Evolutionary conservation across 2,113 vertebrate species (phyloP).

Genomic region (Oostethus manadensis): DNA sequence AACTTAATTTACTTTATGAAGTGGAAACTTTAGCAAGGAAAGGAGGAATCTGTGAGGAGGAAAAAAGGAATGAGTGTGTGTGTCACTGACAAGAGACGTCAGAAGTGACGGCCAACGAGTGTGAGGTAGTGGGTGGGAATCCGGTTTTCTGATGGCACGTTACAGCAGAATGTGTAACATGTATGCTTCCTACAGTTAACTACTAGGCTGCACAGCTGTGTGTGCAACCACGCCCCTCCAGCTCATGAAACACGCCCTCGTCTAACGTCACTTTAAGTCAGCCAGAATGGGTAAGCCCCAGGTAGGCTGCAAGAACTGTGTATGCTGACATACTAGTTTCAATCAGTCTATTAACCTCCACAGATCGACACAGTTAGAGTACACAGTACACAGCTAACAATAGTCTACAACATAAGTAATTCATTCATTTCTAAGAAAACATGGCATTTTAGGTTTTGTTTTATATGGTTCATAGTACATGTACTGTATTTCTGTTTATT

Average conservation of each 20-base stretch:
- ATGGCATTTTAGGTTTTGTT: too few relatives aligned
- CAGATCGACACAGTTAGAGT: not conserved
- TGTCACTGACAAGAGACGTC: constrained; percentile 1
- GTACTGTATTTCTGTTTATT: too few relatives aligned
- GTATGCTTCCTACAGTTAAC: constrained; percentile 64
- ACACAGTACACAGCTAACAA: not conserved
- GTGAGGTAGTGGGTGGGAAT: constrained; percentile 21
- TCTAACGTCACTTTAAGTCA: constrained; percentile 49
- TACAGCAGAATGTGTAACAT: constrained; percentile 59
- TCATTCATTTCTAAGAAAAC: too few relatives aligned
- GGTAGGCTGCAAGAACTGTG: constrained; percentile 16
- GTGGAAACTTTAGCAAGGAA: constrained; percentile 21
- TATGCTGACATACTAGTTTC: constrained; percentile 20
- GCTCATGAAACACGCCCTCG: constrained; percentile 37
- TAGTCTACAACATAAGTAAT: too few relatives aligned
- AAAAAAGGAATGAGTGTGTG: constrained; percentile 1
- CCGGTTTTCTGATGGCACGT: constrained; percentile 52
- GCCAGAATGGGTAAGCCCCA: constrained; percentile 49
- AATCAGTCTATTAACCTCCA: not conserved
- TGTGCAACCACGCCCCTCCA: constrained; percentile 22
- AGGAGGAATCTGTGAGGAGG: constrained; percentile 7
- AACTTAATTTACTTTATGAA: constrained; percentile 33
- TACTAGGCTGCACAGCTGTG: constrained; percentile 61
- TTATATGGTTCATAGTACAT: too few relatives aligned
- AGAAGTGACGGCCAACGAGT: constrained; percentile 29